A percentile compares a stretch with the other conserved stretches of the same genome.
phyloP scores from a whole-genome alignment of 2,797 vertebrate genomes.

The Brachyrhaphis roseni region DNA sequence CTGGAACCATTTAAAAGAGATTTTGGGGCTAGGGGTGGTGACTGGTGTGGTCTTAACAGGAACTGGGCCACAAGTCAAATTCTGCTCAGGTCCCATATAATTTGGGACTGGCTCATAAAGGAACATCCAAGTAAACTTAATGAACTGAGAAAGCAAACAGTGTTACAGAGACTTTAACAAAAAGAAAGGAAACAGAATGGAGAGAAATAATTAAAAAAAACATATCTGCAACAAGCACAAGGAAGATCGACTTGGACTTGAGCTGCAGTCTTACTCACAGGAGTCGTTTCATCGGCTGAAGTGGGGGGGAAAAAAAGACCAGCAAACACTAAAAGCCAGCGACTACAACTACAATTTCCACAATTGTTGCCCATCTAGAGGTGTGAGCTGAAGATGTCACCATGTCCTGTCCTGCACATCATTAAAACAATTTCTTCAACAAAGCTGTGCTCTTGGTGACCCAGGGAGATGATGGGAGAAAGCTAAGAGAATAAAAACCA shows the following conservation, averaged over 20 bases:
- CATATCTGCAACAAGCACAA: neutral
- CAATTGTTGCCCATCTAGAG: neutral
- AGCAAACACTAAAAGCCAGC: neutral
- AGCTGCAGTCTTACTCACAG: neutral
- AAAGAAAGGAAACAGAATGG: neutral
- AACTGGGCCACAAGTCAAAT: neutral
- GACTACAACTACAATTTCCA: neutral
- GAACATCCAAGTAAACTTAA: neutral
- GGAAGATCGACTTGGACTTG: neutral
- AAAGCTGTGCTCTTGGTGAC: neutral
- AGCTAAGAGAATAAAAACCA: neutral
- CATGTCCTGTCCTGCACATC: neutral
- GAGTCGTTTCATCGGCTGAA: neutral
- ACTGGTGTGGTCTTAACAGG: neutral
- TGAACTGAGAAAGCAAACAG: neutral
- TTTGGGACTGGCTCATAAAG: neutral
- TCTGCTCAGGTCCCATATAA: neutral
- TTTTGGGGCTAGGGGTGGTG: neutral
- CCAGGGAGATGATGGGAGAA: neutral
- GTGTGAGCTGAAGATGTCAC: neutral
- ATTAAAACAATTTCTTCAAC: neutral
- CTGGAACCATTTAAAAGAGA: neutral
- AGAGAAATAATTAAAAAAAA: neutral
- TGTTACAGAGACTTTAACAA: neutral
- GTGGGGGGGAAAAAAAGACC: neutral